Base-by-base conservation (phyloP, 2,888 invertebrate genomes). In the Eilema sororculum region DNA sequence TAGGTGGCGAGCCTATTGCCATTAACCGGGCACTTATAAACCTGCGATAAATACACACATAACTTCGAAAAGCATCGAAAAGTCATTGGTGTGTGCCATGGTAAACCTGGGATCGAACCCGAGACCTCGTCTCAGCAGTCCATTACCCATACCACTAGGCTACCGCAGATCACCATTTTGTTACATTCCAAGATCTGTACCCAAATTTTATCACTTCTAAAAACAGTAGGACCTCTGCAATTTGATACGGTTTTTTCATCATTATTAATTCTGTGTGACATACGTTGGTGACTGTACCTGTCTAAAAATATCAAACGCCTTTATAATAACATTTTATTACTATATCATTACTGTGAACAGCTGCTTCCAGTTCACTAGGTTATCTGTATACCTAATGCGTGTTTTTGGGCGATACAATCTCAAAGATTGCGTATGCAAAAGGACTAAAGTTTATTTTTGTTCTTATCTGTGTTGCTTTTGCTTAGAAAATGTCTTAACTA, bases 401-500 rank as follows among this genome's bases (percentile, higher is more conserved):
- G 67, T 73, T 77, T 78, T 79, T 72, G 59, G 56, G 25, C 10
- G 74, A 79, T 75, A 16, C 57, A 71, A 82, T 82, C 74, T 72
- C 22, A 65, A 68, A 69, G 67, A 68, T 71, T 70, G 58, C 33
- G 33, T 67, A 13, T 46, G 61, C 63, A 12, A 30, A 72, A 70
- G 65, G 69, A 72, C 52, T 75, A 72, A 72, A 63, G 71, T 57
- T 64, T 46, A 46, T 73, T 75, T 65, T 58, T n/a, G 64, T 37
- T 69, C 67, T 63, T 77, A 74, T 75, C 73, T 65, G 37, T 57
- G 58, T 30, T 65, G 58, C 24, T 28, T 66, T 69, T 52, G 52
- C 52, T 52, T n/a, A 8, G 52, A 67, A 72, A 25, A 58, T 8
- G 24, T 16, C 8, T 25, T 58, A 58, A 24, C 16, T 58, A 71